Evolutionary conservation across 2,797 vertebrate species (phyloP).

Genomic region (Falco peregrinus): DNA sequence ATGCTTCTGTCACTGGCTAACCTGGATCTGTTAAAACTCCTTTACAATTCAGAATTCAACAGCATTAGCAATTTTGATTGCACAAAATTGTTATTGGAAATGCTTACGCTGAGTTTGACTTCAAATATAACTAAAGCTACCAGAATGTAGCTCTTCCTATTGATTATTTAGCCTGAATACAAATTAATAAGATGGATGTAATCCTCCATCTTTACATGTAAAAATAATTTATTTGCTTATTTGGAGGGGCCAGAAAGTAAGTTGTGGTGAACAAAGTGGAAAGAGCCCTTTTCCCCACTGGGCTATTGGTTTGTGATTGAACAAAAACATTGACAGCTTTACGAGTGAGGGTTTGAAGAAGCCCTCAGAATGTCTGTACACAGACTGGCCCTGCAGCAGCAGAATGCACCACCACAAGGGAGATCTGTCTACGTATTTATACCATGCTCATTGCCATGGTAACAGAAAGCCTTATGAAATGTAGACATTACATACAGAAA

Average conservation of each 20-base stretch:
- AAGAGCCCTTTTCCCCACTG: not conserved
- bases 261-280: not conserved
- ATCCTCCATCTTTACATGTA: not conserved
- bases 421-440: slow-evolving; percentile 58
- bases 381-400: slow-evolving; percentile 34
- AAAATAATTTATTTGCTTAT: not conserved
- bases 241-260: not conserved
- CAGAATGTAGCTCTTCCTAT: not conserved
- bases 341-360: not conserved
- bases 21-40: slow-evolving; percentile 13
- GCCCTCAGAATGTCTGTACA: not conserved
- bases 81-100: not conserved
- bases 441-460: slow-evolving; percentile 48
- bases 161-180: not conserved
- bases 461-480: slow-evolving; percentile 56
- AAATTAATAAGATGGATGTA: not conserved
- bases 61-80: not conserved
- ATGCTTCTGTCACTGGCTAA: not conserved
- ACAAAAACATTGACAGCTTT: not conserved
- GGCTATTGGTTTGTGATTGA: not conserved
- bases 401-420: slow-evolving; percentile 41
- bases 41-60: not conserved
- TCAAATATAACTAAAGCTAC: not conserved
- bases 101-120: not conserved
- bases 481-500: slow-evolving; percentile 34